phyloP scores from a whole-genome alignment of 2,113 vertebrate genomes.

The Passer montanus region DNA sequence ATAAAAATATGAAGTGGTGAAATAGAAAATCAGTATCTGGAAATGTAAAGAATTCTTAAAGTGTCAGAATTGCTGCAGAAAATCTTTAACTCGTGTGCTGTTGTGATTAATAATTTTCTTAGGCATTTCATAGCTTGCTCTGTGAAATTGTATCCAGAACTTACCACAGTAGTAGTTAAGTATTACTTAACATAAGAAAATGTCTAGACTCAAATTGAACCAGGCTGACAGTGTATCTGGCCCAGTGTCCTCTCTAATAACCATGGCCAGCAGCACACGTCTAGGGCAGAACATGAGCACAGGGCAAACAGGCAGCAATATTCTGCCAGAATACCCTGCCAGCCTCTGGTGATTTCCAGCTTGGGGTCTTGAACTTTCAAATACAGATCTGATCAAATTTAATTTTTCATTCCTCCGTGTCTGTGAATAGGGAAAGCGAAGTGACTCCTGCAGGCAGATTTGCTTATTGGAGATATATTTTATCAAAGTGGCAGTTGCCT shows the following conservation, averaged over 20 bases:
- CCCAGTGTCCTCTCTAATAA: neutral
- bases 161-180: neutral
- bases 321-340: neutral
- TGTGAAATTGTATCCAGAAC: neutral
- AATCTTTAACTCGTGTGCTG: neutral
- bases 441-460: constrained; percentile 16
- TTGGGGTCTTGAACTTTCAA: neutral
- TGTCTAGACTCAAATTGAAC: neutral
- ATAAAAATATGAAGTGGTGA: neutral
- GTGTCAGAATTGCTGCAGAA: neutral
- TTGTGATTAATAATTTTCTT: neutral
- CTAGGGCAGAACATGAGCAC: neutral
- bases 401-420: neutral
- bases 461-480: neutral
- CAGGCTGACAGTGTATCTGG: neutral
- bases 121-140: neutral
- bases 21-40: neutral
- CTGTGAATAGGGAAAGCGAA: neutral
- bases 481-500: constrained; percentile 2
- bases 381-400: neutral
- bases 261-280: neutral
- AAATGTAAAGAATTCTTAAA: neutral
- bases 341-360: neutral
- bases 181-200: neutral
- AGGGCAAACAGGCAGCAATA: neutral